Base-by-base conservation (phyloP, 1,140 invertebrate species). In the Drepana arcuata region DNA sequence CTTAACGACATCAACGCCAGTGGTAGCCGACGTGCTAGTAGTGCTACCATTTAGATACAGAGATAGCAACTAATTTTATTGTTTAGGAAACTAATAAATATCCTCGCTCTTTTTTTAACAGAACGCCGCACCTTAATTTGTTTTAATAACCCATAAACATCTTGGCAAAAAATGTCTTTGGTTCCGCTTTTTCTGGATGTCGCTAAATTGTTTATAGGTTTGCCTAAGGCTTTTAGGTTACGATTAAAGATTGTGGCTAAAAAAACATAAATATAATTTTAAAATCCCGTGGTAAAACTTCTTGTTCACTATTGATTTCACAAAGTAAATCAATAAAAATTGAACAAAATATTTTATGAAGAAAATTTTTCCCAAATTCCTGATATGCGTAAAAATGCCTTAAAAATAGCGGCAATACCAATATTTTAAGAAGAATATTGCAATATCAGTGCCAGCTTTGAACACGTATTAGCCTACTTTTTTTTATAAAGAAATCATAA, bases 71-170 rank as follows among this genome's bases (percentile, higher is more conserved):
- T 42, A 54, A 58, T 64, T 73, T 75, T 75, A 75, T 72, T 67
- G 58, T 31, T 50, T 59, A 54, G 59, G 56, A 68, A 68, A 63
- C 53, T 59, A 64, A 75, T 75, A 75, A 75, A 75, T 75, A 57
- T 63, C 40, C 41, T 28, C 29, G 27, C 13, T 51, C 41, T 63
- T 73, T 71, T 69, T 52, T 34, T 16, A 12, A 13, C 15, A 38
- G 56, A 47, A 39, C 40, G 45, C 40, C 48, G 43, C 2, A 38
- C 57, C 30, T 53, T 66, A 75, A 75, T 75, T 75, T 68, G 68
- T 61, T 70, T 70, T 68, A 72, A 75, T 72, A 68, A 53, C 41
- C 57, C 59, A 57, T 69, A 67, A 63, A 45, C 56, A 51, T 63
- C 65, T 60, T 37, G 49, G 49, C 54, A 65, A 62, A 68, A 68